Base-by-base conservation (phyloP, 1,140 invertebrate genomes). In the Ostrea denselamellosa region DNA sequence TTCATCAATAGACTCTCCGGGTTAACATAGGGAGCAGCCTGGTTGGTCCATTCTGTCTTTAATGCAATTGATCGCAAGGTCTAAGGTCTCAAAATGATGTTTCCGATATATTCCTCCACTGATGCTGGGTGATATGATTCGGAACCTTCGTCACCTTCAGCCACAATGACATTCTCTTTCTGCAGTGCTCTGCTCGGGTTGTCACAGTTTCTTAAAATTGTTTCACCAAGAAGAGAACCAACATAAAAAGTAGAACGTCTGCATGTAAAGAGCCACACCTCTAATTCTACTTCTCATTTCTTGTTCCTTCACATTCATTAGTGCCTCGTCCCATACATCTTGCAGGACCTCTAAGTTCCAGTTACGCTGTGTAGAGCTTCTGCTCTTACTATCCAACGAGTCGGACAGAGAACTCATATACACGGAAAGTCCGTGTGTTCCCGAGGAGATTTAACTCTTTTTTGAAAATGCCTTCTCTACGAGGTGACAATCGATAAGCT, bases 371-470 rank as follows among this genome's bases (percentile, higher is more conserved):
- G 14, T 12, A 89, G 53, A 28, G 44, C 68, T 7, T 89, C 85
- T 44, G 88, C 85, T 56, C 81, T 89, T 3, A 84, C 82, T 17
- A 44, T 89, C 85, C 85, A 86, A 34, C 85, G 19, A 8, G 88
- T 89, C 19, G 88, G 88, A 77, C 85, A 89, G 8, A 89, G 22
- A 10, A 87, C 19, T n/a, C 83, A 8, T n/a, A 89, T 86, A 10
- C 88, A 77, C 5, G 85, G 54, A 19, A 53, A 86, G n/a, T 86
- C 85, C 52, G 56, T 17, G 56, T 58, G 56, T 58, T 58, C 56
- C 14, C 14, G 56, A 58, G 56, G 2, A 58, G 0, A 17, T 58
- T 58, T 58, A 12, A 58, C 19, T n/a, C n/a, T 58, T 58, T 9
- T 58, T 58, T 12, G 1, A 58, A 58, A 12, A 58, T 58, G 56